Conservation (phyloP, 2,113 vertebrate species). For the Sula dactylatra region DNA sequence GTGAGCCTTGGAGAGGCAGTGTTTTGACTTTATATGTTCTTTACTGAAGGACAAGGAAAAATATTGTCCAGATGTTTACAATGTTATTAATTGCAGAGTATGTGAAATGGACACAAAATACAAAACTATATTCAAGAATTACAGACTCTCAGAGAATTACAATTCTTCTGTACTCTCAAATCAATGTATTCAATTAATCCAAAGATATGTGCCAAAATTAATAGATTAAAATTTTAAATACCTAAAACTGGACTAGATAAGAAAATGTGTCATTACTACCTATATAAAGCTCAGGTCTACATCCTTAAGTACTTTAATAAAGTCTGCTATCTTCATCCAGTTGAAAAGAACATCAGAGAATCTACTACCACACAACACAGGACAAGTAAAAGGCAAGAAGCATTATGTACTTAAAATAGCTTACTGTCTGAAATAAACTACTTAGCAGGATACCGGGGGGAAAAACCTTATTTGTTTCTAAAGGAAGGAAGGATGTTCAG, state of each 20-base stretch:
- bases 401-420: background rate
- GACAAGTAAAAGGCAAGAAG: background rate
- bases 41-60: background rate
- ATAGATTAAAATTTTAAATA: background rate
- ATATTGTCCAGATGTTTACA: background rate
- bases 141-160: background rate
- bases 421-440: background rate
- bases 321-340: background rate
- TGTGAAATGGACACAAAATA: background rate
- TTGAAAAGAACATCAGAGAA: background rate
- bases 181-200: background rate
- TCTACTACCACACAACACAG: background rate
- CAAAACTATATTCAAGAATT: background rate
- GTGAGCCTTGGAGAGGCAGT: background rate
- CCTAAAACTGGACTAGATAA: background rate
- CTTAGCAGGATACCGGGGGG: background rate
- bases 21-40: background rate
- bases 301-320: background rate
- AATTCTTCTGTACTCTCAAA: background rate
- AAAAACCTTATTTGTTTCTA: background rate
- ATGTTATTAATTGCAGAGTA: background rate
- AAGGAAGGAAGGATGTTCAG: background rate
- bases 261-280: background rate
- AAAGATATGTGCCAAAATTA: background rate
- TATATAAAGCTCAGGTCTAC: background rate